Percentiles rank a stretch among this genome's conserved stretches.
These are phyloP conservation scores for Pomacea canaliculata DNA, from an alignment of 2,888 invertebrate species.

Conservation along the genomic window DNA sequence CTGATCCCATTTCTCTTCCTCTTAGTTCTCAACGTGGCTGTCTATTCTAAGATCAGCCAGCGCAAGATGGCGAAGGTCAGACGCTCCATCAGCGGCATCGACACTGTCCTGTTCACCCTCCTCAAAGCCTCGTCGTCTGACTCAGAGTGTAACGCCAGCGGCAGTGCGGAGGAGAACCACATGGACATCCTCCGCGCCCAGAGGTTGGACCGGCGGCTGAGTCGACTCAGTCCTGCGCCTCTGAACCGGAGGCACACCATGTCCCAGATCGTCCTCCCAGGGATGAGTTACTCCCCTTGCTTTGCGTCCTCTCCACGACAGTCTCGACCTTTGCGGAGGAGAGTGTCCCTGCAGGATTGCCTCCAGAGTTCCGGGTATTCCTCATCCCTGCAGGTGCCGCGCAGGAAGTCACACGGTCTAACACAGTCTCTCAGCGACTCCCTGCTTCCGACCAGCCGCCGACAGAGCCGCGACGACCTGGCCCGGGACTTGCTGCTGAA, in stretches of 20 bases:
- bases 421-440: constrained; percentile 26
- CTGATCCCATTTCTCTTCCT: constrained; percentile 49
- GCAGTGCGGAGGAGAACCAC: constrained; percentile 8
- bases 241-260: constrained; percentile 31
- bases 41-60: constrained; percentile 52
- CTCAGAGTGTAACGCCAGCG: constrained; percentile 32
- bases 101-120: constrained; percentile 42
- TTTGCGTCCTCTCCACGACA: constrained; percentile 14
- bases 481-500: constrained; percentile 51
- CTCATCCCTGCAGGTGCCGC: constrained; percentile 23
- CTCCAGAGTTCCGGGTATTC: constrained; percentile 22
- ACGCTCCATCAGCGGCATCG: constrained; percentile 46
- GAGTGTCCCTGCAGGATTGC: constrained; percentile 22
- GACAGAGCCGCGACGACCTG: constrained; percentile 44
- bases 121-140: constrained; percentile 49
- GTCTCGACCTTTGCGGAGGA: constrained; percentile 15
- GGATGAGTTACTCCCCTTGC: constrained; percentile 3
- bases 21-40: constrained; percentile 49
- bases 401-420: constrained; percentile 18
- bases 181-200: background rate
- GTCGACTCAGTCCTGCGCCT: constrained; percentile 19
- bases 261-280: constrained; percentile 26
- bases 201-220: constrained; percentile 5
- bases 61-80: constrained; percentile 51
- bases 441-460: constrained; percentile 13